Conservation (phyloP, 1,140 invertebrate species). For the Metopolophium dirhodum region DNA sequence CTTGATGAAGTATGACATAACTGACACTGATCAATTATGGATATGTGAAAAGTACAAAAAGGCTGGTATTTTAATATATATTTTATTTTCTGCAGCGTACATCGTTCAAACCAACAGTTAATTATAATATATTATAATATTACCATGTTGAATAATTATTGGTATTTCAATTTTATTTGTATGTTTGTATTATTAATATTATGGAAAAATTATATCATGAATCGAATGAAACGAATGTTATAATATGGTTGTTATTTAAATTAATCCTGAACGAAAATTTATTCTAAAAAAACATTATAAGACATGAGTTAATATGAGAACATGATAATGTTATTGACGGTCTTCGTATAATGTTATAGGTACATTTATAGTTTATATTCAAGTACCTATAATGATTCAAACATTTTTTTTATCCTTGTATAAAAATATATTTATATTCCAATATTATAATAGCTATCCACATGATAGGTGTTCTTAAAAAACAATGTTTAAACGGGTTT, state of each 20-base stretch:
- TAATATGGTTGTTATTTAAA: background rate
- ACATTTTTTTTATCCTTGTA: background rate
- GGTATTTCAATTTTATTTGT: background rate
- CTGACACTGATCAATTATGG: background rate
- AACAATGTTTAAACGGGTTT: slow-evolving; percentile 2
- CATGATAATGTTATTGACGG: background rate
- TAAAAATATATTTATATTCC: background rate
- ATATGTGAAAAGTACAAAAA: background rate
- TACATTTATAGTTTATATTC: background rate
- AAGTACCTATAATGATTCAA: background rate
- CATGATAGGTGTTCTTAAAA: background rate
- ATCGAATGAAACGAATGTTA: background rate
- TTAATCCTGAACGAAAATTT: background rate
- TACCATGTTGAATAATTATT: background rate
- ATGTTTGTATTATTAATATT: background rate
- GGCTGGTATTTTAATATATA: background rate
- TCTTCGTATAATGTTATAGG: background rate
- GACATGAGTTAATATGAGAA: background rate
- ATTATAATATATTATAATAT: background rate
- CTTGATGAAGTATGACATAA: background rate
- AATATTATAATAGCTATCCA: background rate
- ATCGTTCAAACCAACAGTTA: background rate
- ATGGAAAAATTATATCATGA: background rate
- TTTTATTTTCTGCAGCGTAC: background rate
- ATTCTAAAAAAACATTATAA: background rate